phyloP scores from a whole-genome alignment of 2,888 invertebrate species.

The Apotomis betuletana region DNA sequence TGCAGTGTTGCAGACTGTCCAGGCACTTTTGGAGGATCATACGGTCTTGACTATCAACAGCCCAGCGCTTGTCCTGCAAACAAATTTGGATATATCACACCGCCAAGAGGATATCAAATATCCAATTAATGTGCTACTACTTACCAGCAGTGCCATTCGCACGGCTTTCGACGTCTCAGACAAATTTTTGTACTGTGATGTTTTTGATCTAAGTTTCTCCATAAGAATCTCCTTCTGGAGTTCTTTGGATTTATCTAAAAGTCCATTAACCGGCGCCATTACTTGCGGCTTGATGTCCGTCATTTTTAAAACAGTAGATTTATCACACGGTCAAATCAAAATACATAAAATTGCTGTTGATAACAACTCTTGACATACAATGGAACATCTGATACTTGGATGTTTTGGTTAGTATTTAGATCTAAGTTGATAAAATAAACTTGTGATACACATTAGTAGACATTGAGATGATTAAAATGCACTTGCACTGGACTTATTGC shows the following conservation, averaged over 20 bases:
- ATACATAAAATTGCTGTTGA: slow-evolving; percentile 44
- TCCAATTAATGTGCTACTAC: slow-evolving; percentile 50
- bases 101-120: slow-evolving; percentile 18
- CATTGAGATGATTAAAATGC: slow-evolving; percentile 4
- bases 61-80: slow-evolving; percentile 93
- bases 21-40: slow-evolving; percentile 94
- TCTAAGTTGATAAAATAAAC: slow-evolving; percentile 14
- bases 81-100: slow-evolving; percentile 33
- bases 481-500: slow-evolving; percentile 16
- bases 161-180: slow-evolving; percentile 94
- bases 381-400: slow-evolving; percentile 58
- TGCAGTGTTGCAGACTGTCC: slow-evolving; percentile 96
- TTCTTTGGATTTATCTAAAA: slow-evolving; percentile 77
- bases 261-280: slow-evolving; percentile 66
- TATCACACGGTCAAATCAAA: slow-evolving; percentile 35
- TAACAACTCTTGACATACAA: slow-evolving; percentile 51
- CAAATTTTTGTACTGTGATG: slow-evolving; percentile 91
- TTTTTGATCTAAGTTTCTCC: slow-evolving; percentile 95
- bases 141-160: slow-evolving; percentile 92
- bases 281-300: slow-evolving; percentile 66
- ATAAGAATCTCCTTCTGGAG: slow-evolving; percentile 93
- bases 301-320: slow-evolving; percentile 54
- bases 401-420: slow-evolving; percentile 46
- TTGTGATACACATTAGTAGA: slow-evolving; percentile 8
- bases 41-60: slow-evolving; percentile 92